phyloP scores from a whole-genome alignment of 2,797 vertebrate genomes.

The Corythornis leucogaster region DNA sequence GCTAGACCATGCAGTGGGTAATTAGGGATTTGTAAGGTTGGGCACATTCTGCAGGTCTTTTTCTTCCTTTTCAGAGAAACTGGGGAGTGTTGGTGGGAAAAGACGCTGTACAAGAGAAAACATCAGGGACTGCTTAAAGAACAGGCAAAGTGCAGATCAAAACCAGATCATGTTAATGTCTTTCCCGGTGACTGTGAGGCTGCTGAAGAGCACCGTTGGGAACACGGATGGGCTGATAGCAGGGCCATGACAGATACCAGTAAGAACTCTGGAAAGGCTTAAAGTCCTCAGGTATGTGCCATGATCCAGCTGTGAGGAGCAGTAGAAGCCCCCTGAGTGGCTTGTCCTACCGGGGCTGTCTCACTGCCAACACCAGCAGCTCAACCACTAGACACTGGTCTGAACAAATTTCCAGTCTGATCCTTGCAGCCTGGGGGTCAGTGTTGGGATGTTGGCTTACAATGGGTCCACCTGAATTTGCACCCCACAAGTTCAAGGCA shows the following conservation, averaged over 20 bases:
- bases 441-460: not conserved
- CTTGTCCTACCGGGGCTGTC: not conserved
- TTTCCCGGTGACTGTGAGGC: not conserved
- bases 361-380: not conserved
- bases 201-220: not conserved
- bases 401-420: not conserved
- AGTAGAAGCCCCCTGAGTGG: not conserved
- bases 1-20: not conserved
- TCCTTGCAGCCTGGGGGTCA: not conserved
- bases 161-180: not conserved
- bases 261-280: not conserved
- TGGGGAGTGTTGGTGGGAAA: not conserved
- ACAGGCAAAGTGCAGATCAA: slow-evolving; percentile 9
- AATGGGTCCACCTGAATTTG: slow-evolving; percentile 5
- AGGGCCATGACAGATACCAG: not conserved
- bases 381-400: fast-evolving
- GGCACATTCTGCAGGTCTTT: not conserved
- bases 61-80: not conserved
- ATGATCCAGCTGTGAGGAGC: not conserved
- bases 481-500: not conserved
- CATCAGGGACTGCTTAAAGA: slow-evolving; percentile 16
- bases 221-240: not conserved
- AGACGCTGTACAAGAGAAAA: not conserved
- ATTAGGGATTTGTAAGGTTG: slow-evolving; percentile 20
- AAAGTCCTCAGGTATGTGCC: not conserved